phyloP scores from a whole-genome alignment of 2,888 invertebrate species.

The Apodemia duryi region DNA sequence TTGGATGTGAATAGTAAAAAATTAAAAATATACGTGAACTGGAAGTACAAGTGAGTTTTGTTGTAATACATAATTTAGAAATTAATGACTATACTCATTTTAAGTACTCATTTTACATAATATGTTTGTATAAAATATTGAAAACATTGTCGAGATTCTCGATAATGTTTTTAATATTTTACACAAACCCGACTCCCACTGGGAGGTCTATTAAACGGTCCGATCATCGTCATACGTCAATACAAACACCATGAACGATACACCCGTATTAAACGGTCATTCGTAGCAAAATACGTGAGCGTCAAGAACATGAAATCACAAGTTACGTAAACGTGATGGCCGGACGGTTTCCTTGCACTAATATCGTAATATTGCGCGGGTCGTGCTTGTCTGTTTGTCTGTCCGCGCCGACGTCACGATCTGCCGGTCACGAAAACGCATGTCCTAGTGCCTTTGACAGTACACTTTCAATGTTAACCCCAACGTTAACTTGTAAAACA shows the following conservation, averaged over 20 bases:
- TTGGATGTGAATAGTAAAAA: too few species aligned
- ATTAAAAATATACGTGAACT: too few species aligned
- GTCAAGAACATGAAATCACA: constrained; percentile 6
- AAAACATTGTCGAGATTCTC: too few species aligned
- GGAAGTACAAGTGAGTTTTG: too few species aligned
- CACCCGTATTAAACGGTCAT: background rate
- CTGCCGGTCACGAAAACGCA: constrained; percentile 35
- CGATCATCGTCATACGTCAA: background rate
- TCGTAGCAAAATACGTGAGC: constrained; percentile 6
- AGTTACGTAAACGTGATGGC: constrained; percentile 15
- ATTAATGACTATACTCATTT: too few species aligned
- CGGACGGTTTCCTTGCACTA: constrained; percentile 18
- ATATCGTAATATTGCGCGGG: constrained; percentile 31
- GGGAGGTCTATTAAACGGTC: too few species aligned
- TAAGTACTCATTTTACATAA: too few species aligned
- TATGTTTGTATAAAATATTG: too few species aligned
- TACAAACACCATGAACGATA: background rate
- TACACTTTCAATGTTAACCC: constrained; percentile 33
- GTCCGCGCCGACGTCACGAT: constrained; percentile 39
- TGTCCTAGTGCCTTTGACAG: constrained; percentile 37
- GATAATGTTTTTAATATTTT: too few species aligned
- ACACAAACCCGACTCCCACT: too few species aligned
- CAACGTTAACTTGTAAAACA: background rate
- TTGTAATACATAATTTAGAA: too few species aligned
- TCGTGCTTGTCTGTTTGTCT: constrained; percentile 37